Conservation (phyloP, 2,888 invertebrate species). For the Chrysina gloriosa region DNA sequence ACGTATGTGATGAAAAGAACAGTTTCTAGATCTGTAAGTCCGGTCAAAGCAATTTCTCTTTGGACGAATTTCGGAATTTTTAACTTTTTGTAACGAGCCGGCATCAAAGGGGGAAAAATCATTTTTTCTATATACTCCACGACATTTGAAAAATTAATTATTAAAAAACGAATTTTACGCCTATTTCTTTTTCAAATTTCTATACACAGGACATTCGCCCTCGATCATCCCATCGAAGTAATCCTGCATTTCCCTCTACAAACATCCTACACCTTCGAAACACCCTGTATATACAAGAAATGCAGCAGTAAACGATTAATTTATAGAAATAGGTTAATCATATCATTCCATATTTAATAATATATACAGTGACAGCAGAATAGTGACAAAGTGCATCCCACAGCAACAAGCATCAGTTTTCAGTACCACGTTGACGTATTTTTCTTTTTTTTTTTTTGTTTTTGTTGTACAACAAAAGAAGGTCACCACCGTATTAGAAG, state of each 20-base stretch:
- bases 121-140: too few relatives aligned
- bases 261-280: neutral
- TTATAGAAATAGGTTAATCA: slow-evolving; percentile 36
- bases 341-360: slow-evolving; percentile 43
- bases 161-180: too few relatives aligned
- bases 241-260: neutral
- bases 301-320: neutral
- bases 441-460: neutral
- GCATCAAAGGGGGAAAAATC: too few relatives aligned
- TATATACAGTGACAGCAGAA: slow-evolving; percentile 59
- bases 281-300: neutral
- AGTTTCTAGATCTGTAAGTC: too few relatives aligned
- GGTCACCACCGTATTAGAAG: neutral
- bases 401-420: slow-evolving; percentile 49
- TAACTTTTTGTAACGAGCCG: too few relatives aligned
- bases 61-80: too few relatives aligned
- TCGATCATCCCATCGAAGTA: too few relatives aligned
- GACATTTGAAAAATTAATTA: too few relatives aligned
- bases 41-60: too few relatives aligned
- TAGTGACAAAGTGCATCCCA: slow-evolving; percentile 65
- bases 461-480: neutral
- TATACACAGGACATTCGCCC: too few relatives aligned
- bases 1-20: too few relatives aligned
- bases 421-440: slow-evolving; percentile 42
- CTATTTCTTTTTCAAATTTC: too few relatives aligned